Base-by-base conservation (phyloP, 2,888 invertebrate genomes). In the Ochropleura leucogaster region DNA sequence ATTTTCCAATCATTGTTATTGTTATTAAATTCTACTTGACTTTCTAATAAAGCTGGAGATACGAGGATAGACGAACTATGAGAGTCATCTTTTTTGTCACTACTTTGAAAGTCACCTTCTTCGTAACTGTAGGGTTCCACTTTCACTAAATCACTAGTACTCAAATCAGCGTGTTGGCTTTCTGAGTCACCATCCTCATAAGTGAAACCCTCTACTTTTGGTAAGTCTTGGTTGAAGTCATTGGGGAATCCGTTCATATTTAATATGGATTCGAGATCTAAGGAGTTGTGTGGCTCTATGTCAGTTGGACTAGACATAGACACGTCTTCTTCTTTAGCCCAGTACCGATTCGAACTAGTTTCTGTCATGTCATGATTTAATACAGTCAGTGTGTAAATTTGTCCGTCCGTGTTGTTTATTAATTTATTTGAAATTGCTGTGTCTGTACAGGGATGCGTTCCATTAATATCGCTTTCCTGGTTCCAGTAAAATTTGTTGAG, bases 1-100 rank as follows among this genome's bases (percentile, higher is more conserved):
- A 98, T 97, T 92, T 98, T 98, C 98, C 98, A 98, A 92, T 98
- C 98, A 93, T 98, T 98, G 93, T 98, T 98, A 91, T 98, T 98
- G 89, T 98, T 97, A 91, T 97, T 97, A 94, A 97, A 97, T 97
- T 97, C 96, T 67, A 93, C 92, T 92, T 94, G 94, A 87, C 90
- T 94, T 87, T 96, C 97, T 92, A 97, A 91, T 89, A 97, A 91
- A 55, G 91, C 90, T 20, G 97, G 97, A 71, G 97, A 97, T 77
- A 96, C 96, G 71, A 97, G 92, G 70, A 96, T 88, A 63, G 91
- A 89, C 71, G 95, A 91, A 90, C 93, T 95, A 79, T 92, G 92
- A 47, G 94, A 90, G 59, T 95, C 95, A 76, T 96, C 96, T 89
- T 95, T 96, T 88, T 95, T 95, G 79, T 96, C 96, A 86, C 87